Conservation (phyloP, 2,888 invertebrate species). For the Ornithoptera priamus region DNA sequence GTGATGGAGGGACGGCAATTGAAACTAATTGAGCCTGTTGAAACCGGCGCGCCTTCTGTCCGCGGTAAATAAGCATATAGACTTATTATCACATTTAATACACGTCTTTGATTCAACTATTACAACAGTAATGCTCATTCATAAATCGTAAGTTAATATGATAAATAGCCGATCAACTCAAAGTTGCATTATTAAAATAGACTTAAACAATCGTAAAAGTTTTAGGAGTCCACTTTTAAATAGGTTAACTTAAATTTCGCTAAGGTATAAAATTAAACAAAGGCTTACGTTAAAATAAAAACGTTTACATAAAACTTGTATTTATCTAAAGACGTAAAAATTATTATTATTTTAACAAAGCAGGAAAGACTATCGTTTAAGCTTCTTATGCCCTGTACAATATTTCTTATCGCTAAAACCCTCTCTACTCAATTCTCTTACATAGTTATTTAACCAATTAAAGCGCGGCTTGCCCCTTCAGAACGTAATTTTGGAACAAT, state of each 20-base stretch:
- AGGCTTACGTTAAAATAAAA: neutral
- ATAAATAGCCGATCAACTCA: too few relatives aligned
- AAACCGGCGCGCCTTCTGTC: conserved; percentile 35
- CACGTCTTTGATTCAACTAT: neutral
- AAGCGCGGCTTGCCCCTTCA: conserved; percentile 58
- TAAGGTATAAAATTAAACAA: neutral
- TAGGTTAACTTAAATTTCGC: too few relatives aligned
- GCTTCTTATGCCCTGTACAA: neutral
- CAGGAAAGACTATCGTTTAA: neutral
- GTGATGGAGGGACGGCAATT: conserved; percentile 68
- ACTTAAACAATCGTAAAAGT: too few relatives aligned
- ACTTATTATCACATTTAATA: conserved; percentile 18
- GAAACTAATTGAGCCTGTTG: conserved; percentile 71
- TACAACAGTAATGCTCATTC: neutral
- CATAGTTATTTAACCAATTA: conserved; percentile 75
- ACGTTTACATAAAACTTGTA: neutral
- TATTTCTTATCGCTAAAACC: conserved; percentile 41
- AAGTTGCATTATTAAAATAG: too few relatives aligned
- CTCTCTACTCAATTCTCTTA: conserved; percentile 49
- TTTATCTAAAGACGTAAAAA: neutral
- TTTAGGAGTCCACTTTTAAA: too few relatives aligned
- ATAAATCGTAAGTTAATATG: neutral
- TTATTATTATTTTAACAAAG: neutral
- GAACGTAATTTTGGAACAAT: conserved; percentile 67
- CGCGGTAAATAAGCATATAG: conserved; percentile 17